Conservation (phyloP, 2,888 invertebrate genomes). For the Thymelicus lineola region DNA sequence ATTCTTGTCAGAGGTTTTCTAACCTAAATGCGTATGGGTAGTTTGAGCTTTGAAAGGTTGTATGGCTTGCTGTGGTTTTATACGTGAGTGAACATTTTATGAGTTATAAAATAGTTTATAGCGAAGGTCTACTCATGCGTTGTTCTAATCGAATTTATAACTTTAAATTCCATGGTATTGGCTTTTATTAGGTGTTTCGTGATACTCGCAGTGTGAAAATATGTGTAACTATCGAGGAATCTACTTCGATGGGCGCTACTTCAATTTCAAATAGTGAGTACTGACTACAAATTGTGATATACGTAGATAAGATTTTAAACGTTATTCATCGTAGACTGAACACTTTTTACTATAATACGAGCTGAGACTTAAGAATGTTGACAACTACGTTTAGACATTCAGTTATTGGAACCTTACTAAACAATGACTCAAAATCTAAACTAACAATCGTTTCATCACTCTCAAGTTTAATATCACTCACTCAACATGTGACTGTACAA, state of each 20-base stretch:
- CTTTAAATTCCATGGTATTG: constrained; percentile 44
- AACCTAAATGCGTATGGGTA: constrained; percentile 74
- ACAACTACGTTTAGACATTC: no score
- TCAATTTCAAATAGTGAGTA: constrained; percentile 30
- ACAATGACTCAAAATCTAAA: no score
- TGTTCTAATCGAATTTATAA: constrained; percentile 61
- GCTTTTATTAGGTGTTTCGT: constrained; percentile 23
- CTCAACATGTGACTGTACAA: no score
- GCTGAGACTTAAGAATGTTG: no score
- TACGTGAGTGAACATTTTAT: constrained; percentile 79
- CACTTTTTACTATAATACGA: no score
- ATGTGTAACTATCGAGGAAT: constrained; percentile 28
- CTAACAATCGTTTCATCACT: no score
- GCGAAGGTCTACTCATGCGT: constrained; percentile 44
- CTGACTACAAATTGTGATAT: constrained; percentile 36
- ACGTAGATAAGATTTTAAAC: no score
- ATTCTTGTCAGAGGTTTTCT: constrained; percentile 80
- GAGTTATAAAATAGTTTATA: constrained; percentile 75
- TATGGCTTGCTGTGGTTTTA: constrained; percentile 72
- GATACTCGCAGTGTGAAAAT: constrained; percentile 20
- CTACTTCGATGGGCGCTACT: constrained; percentile 26
- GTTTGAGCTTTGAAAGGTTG: constrained; percentile 76
- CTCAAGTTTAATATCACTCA: no score
- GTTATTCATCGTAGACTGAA: no score
- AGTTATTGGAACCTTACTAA: no score